phyloP scores from a whole-genome alignment of 2,113 vertebrate species.

The Xiphias gladius region DNA sequence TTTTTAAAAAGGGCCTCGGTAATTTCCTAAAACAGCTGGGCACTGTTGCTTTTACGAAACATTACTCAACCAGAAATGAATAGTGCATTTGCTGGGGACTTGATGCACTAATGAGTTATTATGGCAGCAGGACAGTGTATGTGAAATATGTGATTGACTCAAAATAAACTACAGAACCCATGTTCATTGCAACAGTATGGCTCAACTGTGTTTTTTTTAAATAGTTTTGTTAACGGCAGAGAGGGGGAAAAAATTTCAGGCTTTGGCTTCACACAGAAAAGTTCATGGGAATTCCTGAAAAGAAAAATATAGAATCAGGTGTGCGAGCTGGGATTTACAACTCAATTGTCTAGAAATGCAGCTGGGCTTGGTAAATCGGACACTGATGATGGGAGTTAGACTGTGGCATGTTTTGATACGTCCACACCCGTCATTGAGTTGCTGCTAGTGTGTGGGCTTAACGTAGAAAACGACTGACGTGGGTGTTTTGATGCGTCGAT shows the following conservation, averaged over 20 bases:
- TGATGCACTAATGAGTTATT: not conserved
- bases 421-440: not conserved
- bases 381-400: no score
- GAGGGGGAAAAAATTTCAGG: not conserved
- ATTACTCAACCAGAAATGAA: not conserved
- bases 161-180: not conserved
- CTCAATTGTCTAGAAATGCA: no score
- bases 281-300: constrained; percentile 5
- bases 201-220: constrained; percentile 2
- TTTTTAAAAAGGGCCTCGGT: constrained; percentile 3
- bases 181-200: not conserved
- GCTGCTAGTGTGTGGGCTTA: not conserved
- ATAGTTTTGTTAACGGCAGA: not conserved
- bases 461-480: not conserved
- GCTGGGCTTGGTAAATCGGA: no score
- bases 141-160: not conserved
- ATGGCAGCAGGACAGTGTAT: not conserved
- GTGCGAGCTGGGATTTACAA: not conserved
- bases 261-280: not conserved
- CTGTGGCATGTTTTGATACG: not conserved
- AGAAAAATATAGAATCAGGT: constrained; percentile 1
- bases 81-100: not conserved
- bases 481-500: not conserved
- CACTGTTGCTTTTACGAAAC: not conserved
- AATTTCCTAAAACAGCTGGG: not conserved